A percentile compares a stretch with the other conserved stretches of the same genome.
These are phyloP conservation scores for Eristalis tenax DNA, from an alignment of 2,888 invertebrate genomes.

Conservation along the genomic window DNA sequence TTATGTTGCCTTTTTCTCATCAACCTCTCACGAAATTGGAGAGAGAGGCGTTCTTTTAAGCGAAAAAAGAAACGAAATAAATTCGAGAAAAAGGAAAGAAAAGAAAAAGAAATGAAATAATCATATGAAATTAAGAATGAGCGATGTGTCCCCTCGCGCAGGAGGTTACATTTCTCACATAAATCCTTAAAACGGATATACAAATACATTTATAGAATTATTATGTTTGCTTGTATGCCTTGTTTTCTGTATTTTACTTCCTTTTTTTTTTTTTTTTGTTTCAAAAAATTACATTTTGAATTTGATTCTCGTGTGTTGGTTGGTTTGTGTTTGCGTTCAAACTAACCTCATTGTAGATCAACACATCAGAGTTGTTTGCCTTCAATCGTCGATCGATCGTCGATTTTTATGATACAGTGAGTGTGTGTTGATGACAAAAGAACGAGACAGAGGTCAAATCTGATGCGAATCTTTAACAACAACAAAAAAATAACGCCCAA, in stretches of 20 bases:
- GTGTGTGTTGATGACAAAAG: background rate
- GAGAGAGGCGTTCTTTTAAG: background rate
- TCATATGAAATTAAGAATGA: constrained; percentile 17
- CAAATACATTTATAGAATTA: constrained; percentile 35
- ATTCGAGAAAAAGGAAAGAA: background rate
- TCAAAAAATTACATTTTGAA: constrained; percentile 43
- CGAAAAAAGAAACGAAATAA: background rate
- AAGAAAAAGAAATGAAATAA: background rate
- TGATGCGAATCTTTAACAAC: background rate
- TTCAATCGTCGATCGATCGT: background rate
- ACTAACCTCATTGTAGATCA: background rate
- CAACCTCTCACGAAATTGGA: background rate
- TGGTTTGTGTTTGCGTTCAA: constrained; percentile 4
- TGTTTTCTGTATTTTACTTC: background rate
- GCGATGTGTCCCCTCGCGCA: background rate
- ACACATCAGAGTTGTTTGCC: background rate
- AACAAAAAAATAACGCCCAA: background rate
- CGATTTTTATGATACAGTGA: background rate
- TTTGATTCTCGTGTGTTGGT: constrained; percentile 10
- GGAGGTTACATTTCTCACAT: constrained; percentile 10
- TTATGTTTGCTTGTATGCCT: background rate
- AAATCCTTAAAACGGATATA: constrained; percentile 71
- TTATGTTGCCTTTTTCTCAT: constrained; percentile 19
- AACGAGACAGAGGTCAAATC: constrained; percentile 10
- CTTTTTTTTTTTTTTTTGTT: background rate